Base-by-base conservation (phyloP, 2,113 vertebrate species). In the Erinaceus europaeus region DNA sequence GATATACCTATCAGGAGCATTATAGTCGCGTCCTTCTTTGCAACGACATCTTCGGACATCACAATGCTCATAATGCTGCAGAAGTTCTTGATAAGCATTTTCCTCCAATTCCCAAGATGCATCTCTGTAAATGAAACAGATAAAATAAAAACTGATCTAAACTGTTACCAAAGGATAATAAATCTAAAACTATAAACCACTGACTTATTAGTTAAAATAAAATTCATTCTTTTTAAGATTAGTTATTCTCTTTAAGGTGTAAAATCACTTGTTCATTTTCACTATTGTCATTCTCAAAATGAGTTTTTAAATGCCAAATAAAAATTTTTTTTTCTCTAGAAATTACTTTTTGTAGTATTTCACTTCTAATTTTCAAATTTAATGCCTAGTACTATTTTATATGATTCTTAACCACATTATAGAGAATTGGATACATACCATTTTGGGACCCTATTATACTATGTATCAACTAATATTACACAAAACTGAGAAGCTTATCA, bases 21-120 rank as follows among this genome's bases (percentile, higher is more conserved):
- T 97, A 96, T 98, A 98, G 25, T 97, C 96, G 86, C 98, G 97
- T 44, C 99, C 99, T 21, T 96, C 90, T 74, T 72, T 96, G 92
- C 98, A 98, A 55, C 97, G 94, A 93, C 99, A 99, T 87, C 91
- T 96, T 78, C 74, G 93, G 46, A 97, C 95, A 68, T 99, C 99
- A 90, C 99, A 99, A 78, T 88, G 98, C 64, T 97, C 96, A 52
- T 99, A 98, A 87, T 97, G 97, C 25, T 98, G 98, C 91, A 99
- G 91, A 91, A 99, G 97, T 0, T 99, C 99, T 57, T 98, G 97
- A 94, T 97, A 99, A 0, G 99, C 99, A 76, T 99, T 98, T 76
- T 98, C 98, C 94, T 99, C 99, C 95, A 99, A 96, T 96, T 99
- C 99, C 99, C 99, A 99, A 25, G 99, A 99, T 0, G 99, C 99